A percentile compares a stretch with the other conserved stretches of the same genome.
Evolutionary conservation across 2,797 vertebrate genomes (phyloP).

Genomic region (Urocyon cinereoargenteus): DNA sequence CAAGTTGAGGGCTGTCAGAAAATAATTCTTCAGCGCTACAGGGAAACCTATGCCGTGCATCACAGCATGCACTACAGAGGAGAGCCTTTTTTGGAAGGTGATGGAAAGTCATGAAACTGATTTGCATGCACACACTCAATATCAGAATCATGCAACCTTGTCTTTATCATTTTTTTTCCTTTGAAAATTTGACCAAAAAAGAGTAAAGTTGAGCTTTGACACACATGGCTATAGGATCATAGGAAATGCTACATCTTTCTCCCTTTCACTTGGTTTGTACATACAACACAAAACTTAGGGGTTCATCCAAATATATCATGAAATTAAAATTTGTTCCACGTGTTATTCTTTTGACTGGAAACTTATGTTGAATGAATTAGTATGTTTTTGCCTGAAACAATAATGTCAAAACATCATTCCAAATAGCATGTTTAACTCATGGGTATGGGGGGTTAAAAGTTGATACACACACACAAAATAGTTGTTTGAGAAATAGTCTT

Average conservation of each 20-base stretch:
- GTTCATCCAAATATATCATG: not conserved
- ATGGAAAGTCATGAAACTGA: not conserved
- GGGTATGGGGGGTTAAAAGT: not conserved
- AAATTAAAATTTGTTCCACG: not conserved
- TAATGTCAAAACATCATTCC: not conserved
- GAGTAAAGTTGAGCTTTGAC: not conserved
- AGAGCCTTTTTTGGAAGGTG: not conserved
- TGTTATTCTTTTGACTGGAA: not conserved
- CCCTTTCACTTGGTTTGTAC: not conserved
- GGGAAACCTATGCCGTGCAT: not conserved
- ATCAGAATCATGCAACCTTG: not conserved
- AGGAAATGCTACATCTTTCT: not conserved
- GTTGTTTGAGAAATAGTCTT: not conserved
- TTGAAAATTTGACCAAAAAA: not conserved
- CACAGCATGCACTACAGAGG: fast-evolving
- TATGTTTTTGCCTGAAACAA: not conserved
- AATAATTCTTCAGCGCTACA: too few species aligned
- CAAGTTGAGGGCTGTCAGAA: not conserved
- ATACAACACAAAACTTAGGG: not conserved
- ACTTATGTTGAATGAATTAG: not conserved
- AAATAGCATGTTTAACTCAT: not conserved
- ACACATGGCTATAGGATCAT: not conserved
- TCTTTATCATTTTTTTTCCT: not conserved
- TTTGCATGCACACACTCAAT: not conserved
- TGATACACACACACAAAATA: not conserved